These are phyloP conservation scores for Beris chalybata DNA, from an alignment of 2,888 invertebrate genomes.

Conservation along the genomic window DNA sequence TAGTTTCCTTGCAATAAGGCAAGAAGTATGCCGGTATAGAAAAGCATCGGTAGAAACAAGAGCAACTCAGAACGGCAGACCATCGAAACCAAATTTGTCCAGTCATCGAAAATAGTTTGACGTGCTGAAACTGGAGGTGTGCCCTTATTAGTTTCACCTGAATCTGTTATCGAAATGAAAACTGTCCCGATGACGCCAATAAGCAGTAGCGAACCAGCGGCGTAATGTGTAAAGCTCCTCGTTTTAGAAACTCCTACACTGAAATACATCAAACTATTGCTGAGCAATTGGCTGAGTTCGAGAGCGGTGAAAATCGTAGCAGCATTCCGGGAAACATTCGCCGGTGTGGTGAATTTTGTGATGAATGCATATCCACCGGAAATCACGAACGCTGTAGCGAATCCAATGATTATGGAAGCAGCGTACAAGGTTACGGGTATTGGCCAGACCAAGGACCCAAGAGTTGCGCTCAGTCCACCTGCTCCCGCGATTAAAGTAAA, in stretches of 20 bases:
- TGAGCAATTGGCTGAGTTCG: constrained; percentile 9
- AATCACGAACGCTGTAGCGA: not conserved
- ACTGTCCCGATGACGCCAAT: not conserved
- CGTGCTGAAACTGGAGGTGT: not conserved
- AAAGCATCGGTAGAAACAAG: constrained; percentile 8
- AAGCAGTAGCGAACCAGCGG: constrained; percentile 1
- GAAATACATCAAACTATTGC: constrained; percentile 7
- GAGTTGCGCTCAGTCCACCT: not conserved
- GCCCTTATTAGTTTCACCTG: not conserved
- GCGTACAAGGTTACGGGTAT: not conserved
- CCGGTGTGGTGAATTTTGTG: not conserved
- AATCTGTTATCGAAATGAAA: not conserved
- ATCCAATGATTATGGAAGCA: not conserved
- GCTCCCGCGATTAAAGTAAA: constrained; percentile 5
- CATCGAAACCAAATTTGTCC: not conserved
- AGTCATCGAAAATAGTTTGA: not conserved
- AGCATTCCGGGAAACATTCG: not conserved
- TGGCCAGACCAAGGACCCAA: constrained; percentile 1
- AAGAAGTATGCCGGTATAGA: constrained; percentile 5
- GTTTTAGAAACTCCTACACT: not conserved
- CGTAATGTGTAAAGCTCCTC: not conserved
- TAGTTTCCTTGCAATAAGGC: constrained; percentile 18
- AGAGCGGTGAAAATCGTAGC: constrained; percentile 3
- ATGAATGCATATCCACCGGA: constrained; percentile 6
- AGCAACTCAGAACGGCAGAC: not conserved